Conservation (phyloP, 2,888 invertebrate genomes). For the Parascotia fuliginaria region DNA sequence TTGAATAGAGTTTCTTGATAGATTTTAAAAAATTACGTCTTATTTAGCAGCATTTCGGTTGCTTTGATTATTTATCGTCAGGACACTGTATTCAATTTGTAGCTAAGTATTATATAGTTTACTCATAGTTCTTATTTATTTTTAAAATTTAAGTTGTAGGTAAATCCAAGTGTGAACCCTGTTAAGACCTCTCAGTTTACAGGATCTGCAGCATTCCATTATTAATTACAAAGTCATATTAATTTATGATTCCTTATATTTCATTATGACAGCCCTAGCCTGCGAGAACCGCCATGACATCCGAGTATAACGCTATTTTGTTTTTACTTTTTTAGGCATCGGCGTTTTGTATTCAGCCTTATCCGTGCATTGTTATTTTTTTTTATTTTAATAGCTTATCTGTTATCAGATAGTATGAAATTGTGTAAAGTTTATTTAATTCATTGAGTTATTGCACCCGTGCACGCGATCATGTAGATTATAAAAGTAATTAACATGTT, state of each 20-base stretch:
- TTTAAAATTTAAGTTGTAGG: background rate
- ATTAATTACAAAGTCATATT: background rate
- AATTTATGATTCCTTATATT: background rate
- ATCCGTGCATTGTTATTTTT: slow-evolving; percentile 38
- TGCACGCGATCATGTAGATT: slow-evolving; percentile 10
- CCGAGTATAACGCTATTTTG: slow-evolving; percentile 42
- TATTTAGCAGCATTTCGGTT: too few species aligned
- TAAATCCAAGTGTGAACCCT: background rate
- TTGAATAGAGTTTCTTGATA: too few species aligned
- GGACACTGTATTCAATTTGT: too few species aligned
- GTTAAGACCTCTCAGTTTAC: background rate
- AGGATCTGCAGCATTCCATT: background rate
- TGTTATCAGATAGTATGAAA: slow-evolving; percentile 37
- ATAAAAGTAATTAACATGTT: slow-evolving; percentile 17
- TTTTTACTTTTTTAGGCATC: slow-evolving; percentile 33
- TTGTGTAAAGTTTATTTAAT: slow-evolving; percentile 20
- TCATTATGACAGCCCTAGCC: slow-evolving; percentile 4
- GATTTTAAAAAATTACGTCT: too few species aligned
- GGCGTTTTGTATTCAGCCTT: slow-evolving; percentile 45
- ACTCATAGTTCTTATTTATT: background rate
- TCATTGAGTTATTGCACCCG: slow-evolving; percentile 8
- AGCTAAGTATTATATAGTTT: too few species aligned
- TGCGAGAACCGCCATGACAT: slow-evolving; percentile 4
- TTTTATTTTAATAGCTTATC: slow-evolving; percentile 44
- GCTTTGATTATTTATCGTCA: too few species aligned